phyloP scores from a whole-genome alignment of 1,140 invertebrate species.

The Paralvinella palmiformis region DNA sequence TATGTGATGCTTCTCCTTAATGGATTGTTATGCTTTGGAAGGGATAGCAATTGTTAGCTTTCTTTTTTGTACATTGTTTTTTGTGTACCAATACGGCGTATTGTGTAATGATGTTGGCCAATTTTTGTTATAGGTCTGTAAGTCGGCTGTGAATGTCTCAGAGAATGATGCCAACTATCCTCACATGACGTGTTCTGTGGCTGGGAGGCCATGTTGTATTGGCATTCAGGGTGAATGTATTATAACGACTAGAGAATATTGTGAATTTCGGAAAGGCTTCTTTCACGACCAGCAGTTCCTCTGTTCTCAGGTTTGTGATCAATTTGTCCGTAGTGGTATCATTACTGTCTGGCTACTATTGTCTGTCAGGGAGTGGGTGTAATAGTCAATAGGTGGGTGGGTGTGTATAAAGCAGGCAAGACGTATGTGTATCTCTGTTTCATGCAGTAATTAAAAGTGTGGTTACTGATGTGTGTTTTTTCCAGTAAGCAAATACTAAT shows the following conservation, averaged over 20 bases:
- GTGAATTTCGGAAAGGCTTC: slow-evolving; percentile 92
- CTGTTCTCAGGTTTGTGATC: slow-evolving; percentile 79
- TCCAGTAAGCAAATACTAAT: no score
- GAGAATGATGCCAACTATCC: not conserved
- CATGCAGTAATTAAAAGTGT: no score
- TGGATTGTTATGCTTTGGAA: no score
- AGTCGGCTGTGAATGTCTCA: not conserved
- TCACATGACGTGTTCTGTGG: slow-evolving; percentile 96
- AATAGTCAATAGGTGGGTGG: not conserved
- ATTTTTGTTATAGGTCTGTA: slow-evolving; percentile 2
- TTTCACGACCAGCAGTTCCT: slow-evolving; percentile 97
- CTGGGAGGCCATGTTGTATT: slow-evolving; percentile 97
- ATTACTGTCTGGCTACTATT: not conserved
- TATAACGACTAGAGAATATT: slow-evolving; percentile 96
- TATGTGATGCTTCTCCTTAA: no score
- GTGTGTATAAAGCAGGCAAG: no score
- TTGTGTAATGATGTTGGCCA: not conserved
- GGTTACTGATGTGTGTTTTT: no score
- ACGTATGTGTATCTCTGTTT: no score
- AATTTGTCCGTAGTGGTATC: not conserved
- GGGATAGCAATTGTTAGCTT: no score
- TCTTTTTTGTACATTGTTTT: no score
- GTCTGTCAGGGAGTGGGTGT: not conserved
- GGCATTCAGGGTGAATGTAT: slow-evolving; percentile 87
- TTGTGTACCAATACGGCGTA: not conserved